Percentiles rank a stretch among this genome's conserved stretches.
These are phyloP conservation scores for Dicranocentrus wangi DNA, from an alignment of 2,888 invertebrate species.

Conservation along the genomic window DNA sequence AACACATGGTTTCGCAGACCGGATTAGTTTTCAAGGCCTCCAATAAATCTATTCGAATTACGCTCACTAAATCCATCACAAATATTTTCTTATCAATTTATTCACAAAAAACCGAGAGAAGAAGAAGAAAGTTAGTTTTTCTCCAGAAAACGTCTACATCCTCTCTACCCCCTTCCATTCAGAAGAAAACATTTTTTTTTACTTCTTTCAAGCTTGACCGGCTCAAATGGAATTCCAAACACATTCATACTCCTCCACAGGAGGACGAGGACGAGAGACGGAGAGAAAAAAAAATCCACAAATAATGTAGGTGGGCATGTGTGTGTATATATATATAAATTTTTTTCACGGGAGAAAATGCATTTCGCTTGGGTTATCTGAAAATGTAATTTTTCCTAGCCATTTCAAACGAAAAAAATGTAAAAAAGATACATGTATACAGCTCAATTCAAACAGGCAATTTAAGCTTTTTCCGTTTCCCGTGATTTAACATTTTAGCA, in stretches of 20 bases:
- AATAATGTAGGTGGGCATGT: constrained; percentile 4
- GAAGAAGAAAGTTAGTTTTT: too few species aligned
- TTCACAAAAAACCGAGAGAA: neutral
- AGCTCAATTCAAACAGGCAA: constrained; percentile 50
- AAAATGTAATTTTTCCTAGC: constrained; percentile 39
- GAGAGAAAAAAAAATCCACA: neutral
- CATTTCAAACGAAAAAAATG: constrained; percentile 35
- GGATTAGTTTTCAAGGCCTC: constrained; percentile 24
- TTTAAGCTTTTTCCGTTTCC: constrained; percentile 62
- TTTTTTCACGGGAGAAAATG: neutral
- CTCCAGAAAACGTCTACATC: neutral
- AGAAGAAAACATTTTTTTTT: neutral
- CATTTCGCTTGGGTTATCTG: neutral
- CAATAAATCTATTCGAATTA: constrained; percentile 30
- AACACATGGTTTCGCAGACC: neutral
- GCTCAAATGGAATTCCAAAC: constrained; percentile 24
- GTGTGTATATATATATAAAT: neutral
- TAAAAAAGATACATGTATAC: constrained; percentile 14
- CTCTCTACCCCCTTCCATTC: neutral
- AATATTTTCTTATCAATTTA: constrained; percentile 48
- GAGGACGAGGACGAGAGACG: too few species aligned
- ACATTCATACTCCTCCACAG: neutral
- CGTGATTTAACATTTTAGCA: constrained; percentile 64
- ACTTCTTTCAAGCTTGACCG: constrained; percentile 20
- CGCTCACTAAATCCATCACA: constrained; percentile 39